phyloP scores from a whole-genome alignment of 2,888 invertebrate species.

The Diadegma fenestrale region DNA sequence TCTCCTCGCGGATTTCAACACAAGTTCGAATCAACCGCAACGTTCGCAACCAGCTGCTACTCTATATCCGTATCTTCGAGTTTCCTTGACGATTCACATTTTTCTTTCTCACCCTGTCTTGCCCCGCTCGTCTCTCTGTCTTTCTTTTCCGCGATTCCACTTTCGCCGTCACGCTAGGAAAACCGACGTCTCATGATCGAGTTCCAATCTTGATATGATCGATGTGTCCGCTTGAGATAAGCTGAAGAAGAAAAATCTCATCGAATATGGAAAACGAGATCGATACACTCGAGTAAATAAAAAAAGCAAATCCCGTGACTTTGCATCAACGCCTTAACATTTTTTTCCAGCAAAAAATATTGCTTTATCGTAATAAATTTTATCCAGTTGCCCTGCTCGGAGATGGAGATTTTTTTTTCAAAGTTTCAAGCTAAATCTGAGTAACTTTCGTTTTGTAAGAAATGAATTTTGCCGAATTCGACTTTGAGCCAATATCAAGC shows the following conservation, averaged over 20 bases:
- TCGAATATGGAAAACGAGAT: constrained; percentile 4
- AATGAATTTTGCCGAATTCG: not conserved
- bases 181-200: constrained; percentile 69
- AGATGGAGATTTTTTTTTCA: not conserved
- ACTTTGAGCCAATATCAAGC: not conserved
- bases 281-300: not conserved
- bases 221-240: constrained; percentile 11
- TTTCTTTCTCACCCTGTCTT: constrained; percentile 21
- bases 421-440: not conserved
- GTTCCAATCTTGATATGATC: constrained; percentile 66
- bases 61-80: constrained; percentile 60
- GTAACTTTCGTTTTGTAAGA: not conserved
- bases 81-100: constrained; percentile 46
- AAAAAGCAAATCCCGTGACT: not conserved
- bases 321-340: not conserved
- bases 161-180: constrained; percentile 18
- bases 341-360: not conserved
- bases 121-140: not conserved
- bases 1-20: constrained; percentile 49
- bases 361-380: too few relatives aligned
- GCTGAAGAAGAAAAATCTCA: not conserved
- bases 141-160: constrained; percentile 17
- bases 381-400: too few relatives aligned
- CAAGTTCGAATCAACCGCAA: constrained; percentile 71
- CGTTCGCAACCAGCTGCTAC: constrained; percentile 69